phyloP scores from a whole-genome alignment of 1,140 invertebrate species.

The Ephestia elutella region DNA sequence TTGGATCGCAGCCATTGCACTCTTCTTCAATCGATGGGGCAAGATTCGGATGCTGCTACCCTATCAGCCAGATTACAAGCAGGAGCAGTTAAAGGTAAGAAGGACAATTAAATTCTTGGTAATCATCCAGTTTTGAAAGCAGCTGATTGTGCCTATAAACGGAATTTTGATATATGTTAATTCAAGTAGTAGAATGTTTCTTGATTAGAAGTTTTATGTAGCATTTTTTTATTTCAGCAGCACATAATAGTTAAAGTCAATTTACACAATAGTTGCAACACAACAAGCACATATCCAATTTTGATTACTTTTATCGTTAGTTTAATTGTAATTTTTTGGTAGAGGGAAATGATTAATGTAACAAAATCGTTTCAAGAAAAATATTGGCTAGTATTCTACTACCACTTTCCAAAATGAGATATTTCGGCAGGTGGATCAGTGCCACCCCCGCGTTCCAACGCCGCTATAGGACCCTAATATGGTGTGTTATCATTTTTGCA shows the following conservation, averaged over 20 bases:
- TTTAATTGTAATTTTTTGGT: not conserved
- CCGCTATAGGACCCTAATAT: constrained; percentile 46
- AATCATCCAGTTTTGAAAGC: no score
- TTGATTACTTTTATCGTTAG: no score
- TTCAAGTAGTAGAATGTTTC: no score
- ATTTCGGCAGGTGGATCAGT: constrained; percentile 53
- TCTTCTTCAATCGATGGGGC: constrained; percentile 94
- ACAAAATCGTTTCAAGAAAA: no score
- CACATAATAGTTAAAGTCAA: no score
- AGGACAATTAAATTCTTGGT: no score
- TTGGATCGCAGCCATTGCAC: constrained; percentile 90
- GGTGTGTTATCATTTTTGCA: constrained; percentile 46
- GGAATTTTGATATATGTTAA: no score
- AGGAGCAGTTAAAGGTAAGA: constrained; percentile 82
- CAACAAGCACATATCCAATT: no score
- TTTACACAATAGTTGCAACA: no score
- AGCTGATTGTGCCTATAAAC: no score
- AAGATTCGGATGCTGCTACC: constrained; percentile 94
- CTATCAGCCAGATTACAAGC: constrained; percentile 92
- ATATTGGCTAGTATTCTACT: not conserved
- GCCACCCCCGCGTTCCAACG: constrained; percentile 40
- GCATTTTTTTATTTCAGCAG: no score
- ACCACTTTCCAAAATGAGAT: constrained; percentile 6
- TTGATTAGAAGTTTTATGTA: no score
- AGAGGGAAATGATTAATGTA: not conserved